Base-by-base conservation (phyloP, 2,888 invertebrate genomes). In the Pristionchus fissidentatus region DNA sequence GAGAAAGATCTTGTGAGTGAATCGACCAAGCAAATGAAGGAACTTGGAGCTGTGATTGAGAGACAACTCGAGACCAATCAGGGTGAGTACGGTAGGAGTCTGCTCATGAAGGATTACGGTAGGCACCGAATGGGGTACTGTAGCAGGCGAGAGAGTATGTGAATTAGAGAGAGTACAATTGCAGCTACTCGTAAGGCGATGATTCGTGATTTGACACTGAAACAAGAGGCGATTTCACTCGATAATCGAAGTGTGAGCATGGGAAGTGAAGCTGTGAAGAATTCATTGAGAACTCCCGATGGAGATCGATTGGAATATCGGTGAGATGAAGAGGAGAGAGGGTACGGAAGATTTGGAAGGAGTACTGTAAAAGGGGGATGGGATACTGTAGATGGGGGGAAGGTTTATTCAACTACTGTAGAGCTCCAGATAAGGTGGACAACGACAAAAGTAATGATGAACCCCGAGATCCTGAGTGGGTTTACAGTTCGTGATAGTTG, bases 201-300 rank as follows among this genome's bases (percentile, higher is more conserved):
- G 15, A 84, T 90, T 22, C 84, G 90, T 7, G 90, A 90, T 83
- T 84, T 89, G 70, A 90, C 90, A 19, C 81, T 90, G 78, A 90
- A 90, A 80, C 90, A 90, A 85, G 90, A 90, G 81, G 90, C 90
- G 0, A 89, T 90, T n/a, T 87, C 49, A 35, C 77, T 90, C 66
- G 90, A 90, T 83, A 88, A 90, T 83, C 57, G 80, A 80, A 80
- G 80, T 60, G 88, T 84, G 0, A 83, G 85, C 2, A 87, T 88
- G 85, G 87, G 87, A 10, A 84, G 78, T 15, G 87, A 86, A 55
- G 86, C 86, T 3, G 85, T 77, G n/a, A 86, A 87, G 52, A 84
- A 83, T 13, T 66, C 84, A 60, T 43, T 80, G 10, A 81, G 88
- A 84, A 88, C 88, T 73, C 88, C 88, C 19, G 88, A 88, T 78